These are phyloP conservation scores for Mesorhabditis sp. DNA, from an alignment of 2,888 invertebrate species.

Conservation along the genomic window DNA sequence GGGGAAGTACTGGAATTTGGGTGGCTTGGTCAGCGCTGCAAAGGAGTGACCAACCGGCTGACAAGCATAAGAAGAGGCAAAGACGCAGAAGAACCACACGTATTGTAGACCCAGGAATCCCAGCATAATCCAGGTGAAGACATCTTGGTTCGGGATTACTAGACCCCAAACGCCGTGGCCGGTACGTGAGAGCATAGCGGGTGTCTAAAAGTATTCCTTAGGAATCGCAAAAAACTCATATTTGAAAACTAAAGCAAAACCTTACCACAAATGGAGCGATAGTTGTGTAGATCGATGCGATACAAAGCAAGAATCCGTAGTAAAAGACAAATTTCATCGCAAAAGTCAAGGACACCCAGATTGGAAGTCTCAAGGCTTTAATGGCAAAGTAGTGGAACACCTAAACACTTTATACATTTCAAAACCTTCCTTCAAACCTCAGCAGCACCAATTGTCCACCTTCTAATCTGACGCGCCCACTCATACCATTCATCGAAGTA, in stretches of 20 bases:
- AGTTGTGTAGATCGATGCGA: slow-evolving; percentile 45
- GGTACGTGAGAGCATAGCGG: slow-evolving; percentile 36
- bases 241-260: neutral
- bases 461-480: slow-evolving; percentile 49
- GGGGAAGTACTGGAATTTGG: slow-evolving; percentile 38
- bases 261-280: slow-evolving; percentile 44
- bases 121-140: slow-evolving; percentile 46
- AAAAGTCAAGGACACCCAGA: slow-evolving; percentile 37
- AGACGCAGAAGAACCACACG: slow-evolving; percentile 46
- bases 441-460: slow-evolving; percentile 54
- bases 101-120: slow-evolving; percentile 46
- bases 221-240: neutral
- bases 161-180: slow-evolving; percentile 34
- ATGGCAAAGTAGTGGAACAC: slow-evolving; percentile 53
- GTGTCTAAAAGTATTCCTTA: slow-evolving; percentile 31
- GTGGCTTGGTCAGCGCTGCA: neutral
- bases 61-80: slow-evolving; percentile 39
- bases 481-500: slow-evolving; percentile 49
- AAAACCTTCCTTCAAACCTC: slow-evolving; percentile 27
- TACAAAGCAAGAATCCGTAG: slow-evolving; percentile 49
- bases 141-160: slow-evolving; percentile 39
- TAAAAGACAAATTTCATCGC: slow-evolving; percentile 48
- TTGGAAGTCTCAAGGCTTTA: slow-evolving; percentile 44
- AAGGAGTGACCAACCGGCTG: slow-evolving; percentile 31
- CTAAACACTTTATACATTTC: slow-evolving; percentile 7